Conservation (phyloP, 1,140 invertebrate species). For the Acromyrmex charruanus region DNA sequence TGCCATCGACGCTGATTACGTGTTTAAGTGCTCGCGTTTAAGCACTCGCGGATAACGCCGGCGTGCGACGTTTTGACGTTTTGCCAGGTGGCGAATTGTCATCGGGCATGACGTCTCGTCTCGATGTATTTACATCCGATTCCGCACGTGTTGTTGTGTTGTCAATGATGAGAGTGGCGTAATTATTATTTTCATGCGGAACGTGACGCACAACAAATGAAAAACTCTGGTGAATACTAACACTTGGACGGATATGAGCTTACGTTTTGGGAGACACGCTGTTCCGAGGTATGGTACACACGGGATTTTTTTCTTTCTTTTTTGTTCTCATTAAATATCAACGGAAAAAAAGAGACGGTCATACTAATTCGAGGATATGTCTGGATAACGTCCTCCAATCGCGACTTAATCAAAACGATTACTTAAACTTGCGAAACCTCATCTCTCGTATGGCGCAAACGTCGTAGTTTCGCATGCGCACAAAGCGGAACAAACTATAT, state of each 20-base stretch:
- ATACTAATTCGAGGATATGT: neutral
- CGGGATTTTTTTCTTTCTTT: neutral
- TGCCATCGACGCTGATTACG: neutral
- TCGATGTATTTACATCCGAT: neutral
- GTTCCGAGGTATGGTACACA: constrained; percentile 12
- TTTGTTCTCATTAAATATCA: neutral
- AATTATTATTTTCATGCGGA: neutral
- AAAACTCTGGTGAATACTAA: neutral
- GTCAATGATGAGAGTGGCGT: constrained; percentile 13
- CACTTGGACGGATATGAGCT: constrained; percentile 22
- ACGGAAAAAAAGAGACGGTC: no score
- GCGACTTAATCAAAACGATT: neutral
- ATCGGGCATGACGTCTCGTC: constrained; percentile 3
- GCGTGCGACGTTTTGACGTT: constrained; percentile 23
- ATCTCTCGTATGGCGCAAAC: neutral
- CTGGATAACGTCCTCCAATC: no score
- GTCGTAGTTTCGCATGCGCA: constrained; percentile 22
- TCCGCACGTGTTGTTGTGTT: neutral
- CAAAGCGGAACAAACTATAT: neutral
- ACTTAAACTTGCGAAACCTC: constrained; percentile 44
- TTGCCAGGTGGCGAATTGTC: constrained; percentile 13
- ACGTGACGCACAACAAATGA: neutral
- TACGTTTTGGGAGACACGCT: constrained; percentile 22
- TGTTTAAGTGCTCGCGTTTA: neutral
- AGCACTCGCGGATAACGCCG: neutral